Evolutionary conservation across 2,888 invertebrate species (phyloP).

Genomic region (Aradus depressus): DNA sequence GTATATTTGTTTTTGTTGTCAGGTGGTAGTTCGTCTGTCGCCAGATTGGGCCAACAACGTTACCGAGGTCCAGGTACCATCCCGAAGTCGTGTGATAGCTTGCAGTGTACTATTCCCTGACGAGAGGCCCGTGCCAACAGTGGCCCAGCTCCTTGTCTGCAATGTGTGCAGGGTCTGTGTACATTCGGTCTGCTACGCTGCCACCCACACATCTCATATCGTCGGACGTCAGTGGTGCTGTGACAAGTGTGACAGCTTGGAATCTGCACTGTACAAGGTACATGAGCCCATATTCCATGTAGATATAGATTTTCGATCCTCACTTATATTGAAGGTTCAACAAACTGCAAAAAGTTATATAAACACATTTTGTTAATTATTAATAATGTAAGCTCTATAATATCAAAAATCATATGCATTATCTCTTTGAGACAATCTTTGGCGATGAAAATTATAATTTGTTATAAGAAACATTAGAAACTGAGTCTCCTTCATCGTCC

Average conservation of each 20-base stretch:
- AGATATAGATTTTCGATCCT: too few relatives aligned
- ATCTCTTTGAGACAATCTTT: too few relatives aligned
- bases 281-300: too few relatives aligned
- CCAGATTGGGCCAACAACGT: conserved; percentile 17
- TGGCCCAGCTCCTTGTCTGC: conserved; percentile 41
- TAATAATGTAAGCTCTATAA: too few relatives aligned
- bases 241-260: conserved; percentile 36
- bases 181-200: conserved; percentile 42
- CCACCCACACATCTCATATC: conserved; percentile 7
- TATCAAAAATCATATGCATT: too few relatives aligned
- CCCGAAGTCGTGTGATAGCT: conserved; percentile 12
- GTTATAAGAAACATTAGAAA: too few relatives aligned
- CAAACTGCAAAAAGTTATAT: too few relatives aligned
- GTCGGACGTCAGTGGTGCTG: conserved; percentile 37
- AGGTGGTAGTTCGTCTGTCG: conserved; percentile 14
- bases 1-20: background rate
- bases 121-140: conserved; percentile 7
- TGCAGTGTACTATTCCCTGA: conserved; percentile 1
- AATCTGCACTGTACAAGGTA: conserved; percentile 20
- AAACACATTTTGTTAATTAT: too few relatives aligned
- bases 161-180: conserved; percentile 45
- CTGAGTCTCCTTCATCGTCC: too few relatives aligned
- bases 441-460: too few relatives aligned
- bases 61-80: conserved; percentile 17
- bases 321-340: too few relatives aligned